Evolutionary conservation across 2,888 invertebrate species (phyloP), one percentile per base, ranked within the genome.

Genomic region (Augiades crinisus): DNA sequence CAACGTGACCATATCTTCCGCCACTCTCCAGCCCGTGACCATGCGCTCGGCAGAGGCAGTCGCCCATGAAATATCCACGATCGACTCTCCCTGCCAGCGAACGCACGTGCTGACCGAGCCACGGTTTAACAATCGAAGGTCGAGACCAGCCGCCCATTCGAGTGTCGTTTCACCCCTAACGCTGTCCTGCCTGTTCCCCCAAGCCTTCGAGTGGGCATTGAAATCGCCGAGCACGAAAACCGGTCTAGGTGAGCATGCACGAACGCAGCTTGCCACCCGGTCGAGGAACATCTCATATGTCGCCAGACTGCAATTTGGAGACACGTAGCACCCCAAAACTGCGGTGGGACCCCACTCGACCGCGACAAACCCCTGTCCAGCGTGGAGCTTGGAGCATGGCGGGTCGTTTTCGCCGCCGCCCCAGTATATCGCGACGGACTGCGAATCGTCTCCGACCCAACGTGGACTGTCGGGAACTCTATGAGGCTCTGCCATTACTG

Each of bases 41-140:
- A 24, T 2, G 24, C 24, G 24, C 24, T 24, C 24, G 24, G 24
- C 24, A 24, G 24, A 8, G 7, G 7, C 2, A 24, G 24, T 24
- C 24, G 24, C 24, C 24, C 24, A 24, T 7, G 24, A 2, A 57
- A 24, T 37, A 21, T 62, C 60, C 5, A 58, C 59, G 10, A 60
- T 37, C 5, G 60, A 62, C 51, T 57, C 58, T 5, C 61, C 59
- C 43, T 61, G 58, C 59, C 58, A 63, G 5, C 59, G 53, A 19
- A 60, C 56, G 34, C 59, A 61, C 5, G 57, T 60, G 10, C 53
- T 57, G n/a, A 46, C 38, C 2, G 54, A 47, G 5, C 57, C 55
- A 10, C 13, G 31, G 13, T 56, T 56, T 6, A 53, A 1, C 4
- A 57, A 43, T 14, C 34, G 37, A 19, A 57, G 53, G 10, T 53